phyloP scores from a whole-genome alignment of 2,888 invertebrate genomes.

The Notodonta dromedarius region DNA sequence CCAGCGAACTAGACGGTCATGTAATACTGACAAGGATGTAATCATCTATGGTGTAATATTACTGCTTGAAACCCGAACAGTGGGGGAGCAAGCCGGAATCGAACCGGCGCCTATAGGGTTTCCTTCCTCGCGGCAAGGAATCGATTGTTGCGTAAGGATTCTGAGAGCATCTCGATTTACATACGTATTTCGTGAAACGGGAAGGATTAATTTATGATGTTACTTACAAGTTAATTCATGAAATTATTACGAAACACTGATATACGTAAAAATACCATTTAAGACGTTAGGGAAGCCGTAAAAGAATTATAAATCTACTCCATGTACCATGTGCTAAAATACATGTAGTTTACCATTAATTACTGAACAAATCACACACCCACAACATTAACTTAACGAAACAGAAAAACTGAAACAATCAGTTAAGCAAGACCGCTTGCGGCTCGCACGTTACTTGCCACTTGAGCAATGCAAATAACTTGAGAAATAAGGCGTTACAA shows the following conservation, averaged over 20 bases:
- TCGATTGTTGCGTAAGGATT: constrained; percentile 40
- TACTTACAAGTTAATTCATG: background rate
- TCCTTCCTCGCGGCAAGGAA: constrained; percentile 51
- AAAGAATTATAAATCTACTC: too few species aligned
- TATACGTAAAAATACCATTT: too few species aligned
- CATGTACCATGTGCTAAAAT: background rate
- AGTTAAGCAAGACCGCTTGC: constrained; percentile 29
- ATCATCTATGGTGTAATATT: constrained; percentile 1
- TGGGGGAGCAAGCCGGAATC: constrained; percentile 39
- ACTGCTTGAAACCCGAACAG: constrained; percentile 43
- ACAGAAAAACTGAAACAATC: constrained; percentile 28
- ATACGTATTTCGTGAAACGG: background rate
- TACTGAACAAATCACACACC: background rate
- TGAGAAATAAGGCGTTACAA: constrained; percentile 40
- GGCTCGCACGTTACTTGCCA: constrained; percentile 18
- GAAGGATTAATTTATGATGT: background rate
- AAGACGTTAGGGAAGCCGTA: too few species aligned
- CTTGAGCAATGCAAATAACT: constrained; percentile 36
- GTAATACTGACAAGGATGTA: background rate
- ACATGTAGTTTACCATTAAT: background rate
- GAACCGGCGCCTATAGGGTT: constrained; percentile 49
- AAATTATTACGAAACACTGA: too few species aligned
- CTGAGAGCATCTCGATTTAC: constrained; percentile 27
- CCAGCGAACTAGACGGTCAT: background rate
- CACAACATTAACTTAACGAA: background rate